These are phyloP conservation scores for Peromyscus eremicus DNA, from an alignment of 2,797 vertebrate genomes.

Conservation along the genomic window DNA sequence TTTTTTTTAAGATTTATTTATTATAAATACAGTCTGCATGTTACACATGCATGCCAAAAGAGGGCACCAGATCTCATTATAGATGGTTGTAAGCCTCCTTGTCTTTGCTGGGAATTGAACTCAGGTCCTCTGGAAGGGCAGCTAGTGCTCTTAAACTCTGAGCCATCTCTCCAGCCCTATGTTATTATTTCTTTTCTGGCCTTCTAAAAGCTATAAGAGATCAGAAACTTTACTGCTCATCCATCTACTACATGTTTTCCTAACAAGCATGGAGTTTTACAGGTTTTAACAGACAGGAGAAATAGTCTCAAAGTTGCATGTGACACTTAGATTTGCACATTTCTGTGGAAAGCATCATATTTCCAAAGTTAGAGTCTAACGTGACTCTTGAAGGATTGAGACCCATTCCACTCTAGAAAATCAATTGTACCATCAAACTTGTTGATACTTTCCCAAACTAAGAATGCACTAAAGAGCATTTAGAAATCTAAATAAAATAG, in stretches of 20 bases:
- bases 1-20: background rate
- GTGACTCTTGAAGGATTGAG: background rate
- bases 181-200: background rate
- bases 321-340: background rate
- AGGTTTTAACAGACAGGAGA: background rate
- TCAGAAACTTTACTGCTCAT: background rate
- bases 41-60: background rate
- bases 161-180: background rate
- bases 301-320: background rate
- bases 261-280: background rate
- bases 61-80: background rate
- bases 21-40: background rate
- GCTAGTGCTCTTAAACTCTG: background rate
- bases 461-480: background rate
- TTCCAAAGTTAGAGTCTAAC: slow-evolving; percentile 12
- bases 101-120: background rate
- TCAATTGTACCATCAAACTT: background rate
- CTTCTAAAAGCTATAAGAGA: background rate
- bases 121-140: background rate
- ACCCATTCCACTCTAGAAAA: background rate
- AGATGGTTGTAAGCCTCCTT: background rate
- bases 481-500: background rate
- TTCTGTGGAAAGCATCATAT: background rate
- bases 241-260: background rate
- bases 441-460: slow-evolving; percentile 10